A percentile compares a stretch with the other conserved stretches of the same genome.
phyloP scores from a whole-genome alignment of 2,797 vertebrate genomes.

The Apogon hyalosoma region DNA sequence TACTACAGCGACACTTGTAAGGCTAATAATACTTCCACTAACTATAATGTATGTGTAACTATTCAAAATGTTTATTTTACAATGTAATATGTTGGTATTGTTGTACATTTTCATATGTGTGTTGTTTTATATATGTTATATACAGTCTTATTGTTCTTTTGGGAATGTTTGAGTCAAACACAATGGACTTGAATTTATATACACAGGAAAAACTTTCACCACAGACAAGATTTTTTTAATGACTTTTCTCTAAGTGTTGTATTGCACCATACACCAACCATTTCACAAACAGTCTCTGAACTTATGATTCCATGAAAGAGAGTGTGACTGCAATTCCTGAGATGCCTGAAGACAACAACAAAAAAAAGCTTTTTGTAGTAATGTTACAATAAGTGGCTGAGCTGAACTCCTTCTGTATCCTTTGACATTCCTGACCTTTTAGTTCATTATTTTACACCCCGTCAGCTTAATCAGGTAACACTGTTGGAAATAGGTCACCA shows the following conservation, averaged over 20 bases:
- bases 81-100: background rate
- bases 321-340: background rate
- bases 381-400: background rate
- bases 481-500: background rate
- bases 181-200: too few relatives aligned
- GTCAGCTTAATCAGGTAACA: constrained; percentile 5
- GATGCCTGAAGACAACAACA: background rate
- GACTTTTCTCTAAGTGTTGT: too few relatives aligned
- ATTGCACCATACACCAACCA: background rate
- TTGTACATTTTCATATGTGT: too few relatives aligned
- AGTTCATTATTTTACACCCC: background rate
- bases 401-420: background rate
- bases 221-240: too few relatives aligned
- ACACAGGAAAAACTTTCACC: too few relatives aligned
- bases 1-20: too few relatives aligned
- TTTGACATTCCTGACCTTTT: background rate
- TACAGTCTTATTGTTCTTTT: too few relatives aligned
- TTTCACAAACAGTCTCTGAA: background rate
- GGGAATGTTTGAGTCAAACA: too few relatives aligned
- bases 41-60: too few relatives aligned
- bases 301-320: constrained; percentile 21
- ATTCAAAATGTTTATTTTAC: background rate
- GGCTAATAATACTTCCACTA: too few relatives aligned
- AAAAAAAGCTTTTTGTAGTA: background rate
- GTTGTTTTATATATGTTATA: too few relatives aligned